Conservation (phyloP, 2,113 vertebrate genomes). For the Brienomyrus brachyistius region DNA sequence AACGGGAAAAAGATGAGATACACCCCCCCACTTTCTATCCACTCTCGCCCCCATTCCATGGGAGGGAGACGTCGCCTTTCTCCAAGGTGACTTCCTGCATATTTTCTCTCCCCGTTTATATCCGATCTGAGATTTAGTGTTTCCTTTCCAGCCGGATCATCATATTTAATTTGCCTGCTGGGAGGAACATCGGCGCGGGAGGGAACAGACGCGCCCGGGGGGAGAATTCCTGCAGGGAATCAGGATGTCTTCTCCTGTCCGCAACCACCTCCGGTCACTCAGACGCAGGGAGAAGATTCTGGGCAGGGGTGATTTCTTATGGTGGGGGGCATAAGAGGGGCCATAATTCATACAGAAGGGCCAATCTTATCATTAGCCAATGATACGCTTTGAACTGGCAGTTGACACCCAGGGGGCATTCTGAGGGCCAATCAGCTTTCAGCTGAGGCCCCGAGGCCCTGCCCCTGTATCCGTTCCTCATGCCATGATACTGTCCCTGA, state of each 20-base stretch:
- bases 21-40: not conserved
- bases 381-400: not conserved
- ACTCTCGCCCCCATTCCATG: not conserved
- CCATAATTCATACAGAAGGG: not conserved
- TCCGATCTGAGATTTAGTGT: slow-evolving; percentile 19
- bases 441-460: not conserved
- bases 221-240: not conserved
- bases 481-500: not conserved
- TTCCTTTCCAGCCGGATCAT: slow-evolving; percentile 22
- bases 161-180: slow-evolving; percentile 24
- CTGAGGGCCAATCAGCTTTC: not conserved
- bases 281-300: not conserved
- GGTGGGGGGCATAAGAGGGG: not conserved
- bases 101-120: not conserved
- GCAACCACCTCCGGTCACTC: not conserved
- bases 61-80: not conserved
- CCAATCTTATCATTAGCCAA: not conserved
- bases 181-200: not conserved
- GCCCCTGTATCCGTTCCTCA: not conserved
- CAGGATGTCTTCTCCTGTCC: not conserved
- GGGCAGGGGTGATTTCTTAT: not conserved
- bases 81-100: slow-evolving; percentile 24
- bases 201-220: slow-evolving; percentile 21
- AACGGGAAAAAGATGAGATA: not conserved
- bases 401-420: not conserved